Base-by-base conservation (phyloP, 2,797 vertebrate species). In the Notolabrus celidotus region DNA sequence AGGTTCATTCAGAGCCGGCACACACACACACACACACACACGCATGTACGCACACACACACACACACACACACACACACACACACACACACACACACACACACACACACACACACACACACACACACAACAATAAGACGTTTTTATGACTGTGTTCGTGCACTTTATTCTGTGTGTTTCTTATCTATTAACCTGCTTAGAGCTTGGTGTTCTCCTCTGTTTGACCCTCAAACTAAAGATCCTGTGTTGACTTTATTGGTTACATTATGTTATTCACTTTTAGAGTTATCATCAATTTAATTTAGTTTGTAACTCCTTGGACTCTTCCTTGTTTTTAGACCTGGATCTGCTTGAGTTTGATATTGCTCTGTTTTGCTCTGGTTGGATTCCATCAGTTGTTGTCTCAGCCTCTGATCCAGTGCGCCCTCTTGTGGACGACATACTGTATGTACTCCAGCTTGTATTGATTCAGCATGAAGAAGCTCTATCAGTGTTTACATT, bases 401-500 rank as follows among this genome's bases (percentile, higher is more conserved):
- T 42, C 4, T 6, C 16, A 25, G 59, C 19, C 3, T 27, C 33
- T 74, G 54, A 22, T 7, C 2, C 10, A 3, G 25, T 38, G 57
- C 65, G 3, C 81, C 86, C 83, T 65, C 86, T 29, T 31, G 74
- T 89, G 89, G 79, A n/a, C 0, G 0, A 59, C 5, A 3, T 14
- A n/a, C n/a, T n/a, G n/a, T n/a, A 2, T 17, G 1, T 16, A 54
- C 9, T 5, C 27, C 27, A 27, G 27, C 27, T 27, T 27, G 6
- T n/a, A n/a, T n/a, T n/a, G n/a, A n/a, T n/a, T n/a, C n/a, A n/a
- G n/a, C n/a, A n/a, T n/a, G n/a, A n/a, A n/a, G n/a, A n/a, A n/a
- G n/a, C n/a, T n/a, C n/a, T n/a, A n/a, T n/a, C n/a, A n/a, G n/a
- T n/a, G n/a, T n/a, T n/a, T n/a, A n/a, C n/a, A n/a, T n/a, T n/a